Evolutionary conservation across 2,888 invertebrate species (phyloP).

Genomic region (Cryptophagus acutangulus): DNA sequence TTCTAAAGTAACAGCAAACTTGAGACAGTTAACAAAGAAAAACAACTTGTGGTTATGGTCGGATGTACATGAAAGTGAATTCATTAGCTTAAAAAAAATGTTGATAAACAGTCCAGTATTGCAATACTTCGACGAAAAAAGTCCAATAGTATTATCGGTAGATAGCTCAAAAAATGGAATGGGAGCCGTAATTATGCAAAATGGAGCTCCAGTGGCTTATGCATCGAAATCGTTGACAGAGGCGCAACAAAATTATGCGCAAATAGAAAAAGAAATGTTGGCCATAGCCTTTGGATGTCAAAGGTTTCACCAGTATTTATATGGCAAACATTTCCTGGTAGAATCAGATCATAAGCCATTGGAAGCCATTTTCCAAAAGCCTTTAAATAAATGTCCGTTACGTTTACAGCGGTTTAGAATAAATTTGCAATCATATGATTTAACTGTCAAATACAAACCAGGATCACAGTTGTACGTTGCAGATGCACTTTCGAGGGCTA

Average conservation of each 20-base stretch:
- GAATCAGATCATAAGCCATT: constrained; percentile 32
- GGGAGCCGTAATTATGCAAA: constrained; percentile 26
- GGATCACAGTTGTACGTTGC: constrained; percentile 32
- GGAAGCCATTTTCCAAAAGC: constrained; percentile 26
- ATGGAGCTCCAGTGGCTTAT: constrained; percentile 26
- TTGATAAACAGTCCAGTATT: constrained; percentile 12
- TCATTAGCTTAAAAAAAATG: constrained; percentile 13
- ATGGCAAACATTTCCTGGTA: constrained; percentile 22
- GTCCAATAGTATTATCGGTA: constrained; percentile 18
- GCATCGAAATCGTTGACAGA: constrained; percentile 23
- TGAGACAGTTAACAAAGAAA: constrained; percentile 12
- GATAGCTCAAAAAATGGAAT: constrained; percentile 20
- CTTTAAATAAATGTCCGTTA: constrained; percentile 11
- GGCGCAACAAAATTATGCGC: constrained; percentile 25
- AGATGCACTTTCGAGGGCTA: constrained; percentile 29
- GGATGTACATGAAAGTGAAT: constrained; percentile 10
- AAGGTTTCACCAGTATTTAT: constrained; percentile 27
- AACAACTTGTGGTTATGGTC: constrained; percentile 12
- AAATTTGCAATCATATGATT: constrained; percentile 16
- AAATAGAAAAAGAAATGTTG: constrained; percentile 30
- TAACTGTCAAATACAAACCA: constrained; percentile 23
- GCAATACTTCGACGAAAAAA: constrained; percentile 12
- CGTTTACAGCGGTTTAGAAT: constrained; percentile 14
- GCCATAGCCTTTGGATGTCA: constrained; percentile 25
- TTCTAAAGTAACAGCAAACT: constrained; percentile 5